Conservation (phyloP, 2,113 vertebrate genomes). For the Podocnemis expansa region DNA sequence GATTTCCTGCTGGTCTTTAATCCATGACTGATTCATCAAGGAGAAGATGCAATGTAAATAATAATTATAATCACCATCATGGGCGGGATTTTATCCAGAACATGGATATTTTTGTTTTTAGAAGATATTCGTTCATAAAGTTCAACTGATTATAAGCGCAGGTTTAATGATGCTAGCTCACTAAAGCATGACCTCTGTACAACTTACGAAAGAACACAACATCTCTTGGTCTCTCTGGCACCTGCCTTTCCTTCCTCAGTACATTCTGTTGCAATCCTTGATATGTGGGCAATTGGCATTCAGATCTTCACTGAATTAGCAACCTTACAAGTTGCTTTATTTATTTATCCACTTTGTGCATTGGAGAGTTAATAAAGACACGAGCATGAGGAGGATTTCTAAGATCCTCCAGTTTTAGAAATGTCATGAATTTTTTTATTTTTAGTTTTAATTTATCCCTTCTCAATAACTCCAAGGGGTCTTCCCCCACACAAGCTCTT, state of each 20-base stretch:
- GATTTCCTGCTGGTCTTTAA: background rate
- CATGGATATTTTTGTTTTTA: background rate
- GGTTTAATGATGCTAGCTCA: background rate
- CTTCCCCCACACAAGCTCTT: background rate
- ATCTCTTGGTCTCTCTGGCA: background rate
- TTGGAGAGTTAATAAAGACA: background rate
- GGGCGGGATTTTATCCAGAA: fast-evolving
- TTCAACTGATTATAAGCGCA: background rate
- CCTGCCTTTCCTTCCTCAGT: background rate
- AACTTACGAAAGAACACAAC: background rate
- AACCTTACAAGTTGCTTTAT: background rate
- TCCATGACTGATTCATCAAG: background rate
- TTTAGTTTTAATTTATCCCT: background rate
- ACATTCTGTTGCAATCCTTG: background rate
- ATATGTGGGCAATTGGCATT: background rate
- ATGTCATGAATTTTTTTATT: background rate
- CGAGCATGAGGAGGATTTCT: background rate
- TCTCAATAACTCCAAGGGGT: no score
- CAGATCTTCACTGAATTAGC: background rate
- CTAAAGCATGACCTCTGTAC: fast-evolving
- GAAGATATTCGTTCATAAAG: fast-evolving
- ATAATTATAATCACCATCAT: background rate
- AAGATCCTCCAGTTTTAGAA: background rate
- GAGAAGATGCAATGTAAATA: background rate
- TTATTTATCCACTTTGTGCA: background rate